Base-by-base conservation (phyloP, 2,113 vertebrate genomes). In the Chionis minor region DNA sequence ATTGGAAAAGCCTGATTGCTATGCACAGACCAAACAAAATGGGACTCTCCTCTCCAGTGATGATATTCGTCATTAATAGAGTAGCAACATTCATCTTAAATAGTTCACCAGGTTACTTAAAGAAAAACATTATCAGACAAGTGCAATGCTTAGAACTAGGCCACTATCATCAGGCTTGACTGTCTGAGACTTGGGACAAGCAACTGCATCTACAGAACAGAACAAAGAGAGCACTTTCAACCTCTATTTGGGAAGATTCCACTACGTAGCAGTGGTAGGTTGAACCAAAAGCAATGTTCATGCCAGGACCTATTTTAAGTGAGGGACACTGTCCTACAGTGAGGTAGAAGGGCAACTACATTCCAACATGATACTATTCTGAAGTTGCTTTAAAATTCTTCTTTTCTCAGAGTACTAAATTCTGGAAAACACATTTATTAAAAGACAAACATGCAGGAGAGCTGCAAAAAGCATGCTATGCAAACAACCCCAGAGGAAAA, bases 391-490 rank as follows among this genome's bases (percentile, higher is more conserved):
- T 72, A 42, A 61, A 92, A 66, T 75, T 82, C 19, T 91, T 45
- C 62, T 90, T 33, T 81, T 84, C 45, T 94, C 35, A 80, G 65
- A 85, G 14, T 35, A 89, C 72, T 33, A 82, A 80, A 79, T 88
- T 75, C 40, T 81, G 86, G 88, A 86, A 89, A 85, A 81, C 17
- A 58, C 22, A 65, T 94, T 95, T 95, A 97, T 95, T 94, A 66
- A 89, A 94, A 85, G 18, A 81, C 47, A 93, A 81, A 75, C 24
- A 73, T 87, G 78, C 69, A 94, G 69, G 30, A 86, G 54, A 0
- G 0, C 56, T 40, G 30, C 80, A 72, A 84, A 93, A 88, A 75
- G 44, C 83, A 84, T 35, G 30, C 73, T 85, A 70, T 38, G 66
- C 54, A 75, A 91, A 94, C 35, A 87, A 45, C 35, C 81, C 72